A percentile compares a stretch with the other conserved stretches of the same genome.
These are phyloP conservation scores for Stenotaenia linearis DNA, from an alignment of 2,888 invertebrate species.

Conservation along the genomic window DNA sequence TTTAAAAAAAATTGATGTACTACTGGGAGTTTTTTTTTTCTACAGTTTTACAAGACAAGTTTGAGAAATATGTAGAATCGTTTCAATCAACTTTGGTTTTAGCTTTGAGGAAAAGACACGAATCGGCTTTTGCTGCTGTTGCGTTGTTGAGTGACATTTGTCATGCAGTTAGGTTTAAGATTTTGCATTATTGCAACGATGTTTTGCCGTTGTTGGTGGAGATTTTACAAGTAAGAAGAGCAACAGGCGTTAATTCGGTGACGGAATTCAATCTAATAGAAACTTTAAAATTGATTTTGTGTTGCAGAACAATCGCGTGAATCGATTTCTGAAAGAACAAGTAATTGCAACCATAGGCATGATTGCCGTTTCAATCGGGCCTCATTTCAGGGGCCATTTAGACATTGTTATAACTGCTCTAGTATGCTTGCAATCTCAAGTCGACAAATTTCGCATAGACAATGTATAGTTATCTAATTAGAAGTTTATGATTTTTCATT, in stretches of 20 bases:
- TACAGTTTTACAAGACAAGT: background rate
- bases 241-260: too few relatives aligned
- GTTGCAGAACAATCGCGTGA: background rate
- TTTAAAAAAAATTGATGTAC: background rate
- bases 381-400: background rate
- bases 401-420: background rate
- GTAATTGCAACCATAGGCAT: background rate
- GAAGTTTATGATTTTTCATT: background rate
- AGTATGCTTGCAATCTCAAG: background rate
- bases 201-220: background rate
- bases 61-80: background rate
- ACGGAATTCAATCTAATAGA: too few relatives aligned
- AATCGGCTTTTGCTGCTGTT: background rate
- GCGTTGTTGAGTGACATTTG: background rate
- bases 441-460: background rate
- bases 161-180: background rate
- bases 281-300: background rate
- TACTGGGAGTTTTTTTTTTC: background rate
- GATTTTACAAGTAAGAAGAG: background rate
- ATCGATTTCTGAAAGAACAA: background rate
- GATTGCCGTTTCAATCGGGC: background rate
- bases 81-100: background rate
- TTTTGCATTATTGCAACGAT: background rate
- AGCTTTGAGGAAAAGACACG: background rate
- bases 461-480: background rate